A percentile compares a stretch with the other conserved stretches of the same genome.
These are phyloP conservation scores for Cheilosia impressa DNA, from an alignment of 2,888 invertebrate genomes.

Conservation along the genomic window DNA sequence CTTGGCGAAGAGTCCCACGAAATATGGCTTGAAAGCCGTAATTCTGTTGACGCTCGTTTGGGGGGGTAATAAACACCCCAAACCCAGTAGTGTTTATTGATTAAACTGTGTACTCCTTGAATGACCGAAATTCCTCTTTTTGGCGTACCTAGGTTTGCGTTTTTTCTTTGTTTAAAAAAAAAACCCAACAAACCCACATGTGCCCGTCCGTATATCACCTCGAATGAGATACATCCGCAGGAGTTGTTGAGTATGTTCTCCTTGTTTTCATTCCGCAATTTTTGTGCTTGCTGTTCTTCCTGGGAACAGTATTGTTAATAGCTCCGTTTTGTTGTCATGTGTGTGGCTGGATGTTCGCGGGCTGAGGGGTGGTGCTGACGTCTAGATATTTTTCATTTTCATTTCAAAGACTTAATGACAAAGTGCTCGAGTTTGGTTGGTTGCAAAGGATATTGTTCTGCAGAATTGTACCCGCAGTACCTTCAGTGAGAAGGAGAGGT, in stretches of 20 bases:
- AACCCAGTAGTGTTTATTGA: conserved; percentile 35
- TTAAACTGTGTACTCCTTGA: conserved; percentile 27
- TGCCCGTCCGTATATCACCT: neutral
- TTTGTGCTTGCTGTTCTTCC: neutral
- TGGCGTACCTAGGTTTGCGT: neutral
- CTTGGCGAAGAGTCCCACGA: conserved; percentile 1
- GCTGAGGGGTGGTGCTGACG: neutral
- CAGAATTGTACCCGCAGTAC: conserved; percentile 26
- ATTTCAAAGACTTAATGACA: conserved; percentile 49
- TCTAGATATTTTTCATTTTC: conserved; percentile 24
- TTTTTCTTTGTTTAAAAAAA: neutral
- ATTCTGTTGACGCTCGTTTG: conserved; percentile 33
- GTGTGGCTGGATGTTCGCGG: neutral
- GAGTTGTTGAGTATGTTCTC: conserved; percentile 13
- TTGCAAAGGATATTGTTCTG: conserved; percentile 40
- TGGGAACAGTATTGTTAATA: conserved; percentile 21
- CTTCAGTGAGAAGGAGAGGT: neutral
- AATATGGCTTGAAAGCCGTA: conserved; percentile 31
- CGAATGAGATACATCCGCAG: conserved; percentile 14
- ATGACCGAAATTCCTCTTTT: conserved; percentile 27
- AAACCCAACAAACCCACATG: neutral
- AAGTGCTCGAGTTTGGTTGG: conserved; percentile 5
- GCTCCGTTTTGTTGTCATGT: conserved; percentile 14
- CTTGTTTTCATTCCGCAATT: conserved; percentile 19
- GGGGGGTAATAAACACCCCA: neutral